These are phyloP conservation scores for Schlechtendalia chinensis DNA, from an alignment of 1,140 invertebrate species.

Conservation along the genomic window DNA sequence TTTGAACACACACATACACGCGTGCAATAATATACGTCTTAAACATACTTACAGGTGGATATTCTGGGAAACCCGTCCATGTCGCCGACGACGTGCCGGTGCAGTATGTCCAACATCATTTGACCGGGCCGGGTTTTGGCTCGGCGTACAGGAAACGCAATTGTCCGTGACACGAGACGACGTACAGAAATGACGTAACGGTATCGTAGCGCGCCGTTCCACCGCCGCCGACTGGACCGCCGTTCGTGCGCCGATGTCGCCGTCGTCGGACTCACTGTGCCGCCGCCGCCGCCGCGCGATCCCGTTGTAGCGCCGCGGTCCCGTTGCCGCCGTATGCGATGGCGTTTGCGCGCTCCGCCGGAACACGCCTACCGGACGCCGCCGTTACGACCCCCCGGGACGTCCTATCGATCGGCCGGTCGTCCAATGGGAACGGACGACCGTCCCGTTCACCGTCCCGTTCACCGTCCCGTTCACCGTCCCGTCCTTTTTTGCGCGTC, in stretches of 20 bases:
- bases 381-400: constrained; percentile 11
- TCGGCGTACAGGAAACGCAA: not conserved
- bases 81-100: constrained; percentile 40
- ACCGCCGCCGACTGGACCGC: not conserved
- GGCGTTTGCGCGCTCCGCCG: constrained; percentile 11
- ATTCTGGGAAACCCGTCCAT: constrained; percentile 46
- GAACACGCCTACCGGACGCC: not conserved
- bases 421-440: constrained; percentile 3
- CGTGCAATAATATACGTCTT: too few relatives aligned
- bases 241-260: not conserved
- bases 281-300: too few relatives aligned
- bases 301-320: too few relatives aligned
- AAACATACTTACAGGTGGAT: constrained; percentile 29
- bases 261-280: not conserved
- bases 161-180: not conserved
- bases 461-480: too few relatives aligned
- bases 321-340: constrained; percentile 12
- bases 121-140: not conserved
- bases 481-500: too few relatives aligned
- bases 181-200: not conserved
- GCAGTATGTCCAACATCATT: constrained; percentile 46
- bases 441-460: too few relatives aligned
- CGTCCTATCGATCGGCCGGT: constrained; percentile 15
- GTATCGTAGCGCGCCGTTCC: not conserved
- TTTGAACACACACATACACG: too few relatives aligned